Evolutionary conservation across 2,888 invertebrate genomes (phyloP).

Genomic region (Brachyptera risi): DNA sequence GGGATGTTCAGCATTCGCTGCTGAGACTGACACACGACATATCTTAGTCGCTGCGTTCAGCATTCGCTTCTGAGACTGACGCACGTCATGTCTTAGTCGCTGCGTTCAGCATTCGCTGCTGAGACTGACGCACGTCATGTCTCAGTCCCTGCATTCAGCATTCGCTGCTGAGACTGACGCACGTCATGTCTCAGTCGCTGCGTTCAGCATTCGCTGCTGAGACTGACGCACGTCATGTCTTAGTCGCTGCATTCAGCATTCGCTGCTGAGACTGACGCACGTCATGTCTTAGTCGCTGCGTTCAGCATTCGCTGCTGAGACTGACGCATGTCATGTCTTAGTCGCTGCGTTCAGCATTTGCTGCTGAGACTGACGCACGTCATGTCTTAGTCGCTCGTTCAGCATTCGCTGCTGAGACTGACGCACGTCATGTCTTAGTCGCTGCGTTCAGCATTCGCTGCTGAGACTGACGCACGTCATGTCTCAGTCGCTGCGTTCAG

Average conservation of each 20-base stretch:
- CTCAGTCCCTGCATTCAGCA: constrained; percentile 41
- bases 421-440: constrained; percentile 54
- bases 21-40: constrained; percentile 40
- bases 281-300: constrained; percentile 62
- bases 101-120: constrained; percentile 51
- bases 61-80: constrained; percentile 21
- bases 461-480: constrained; percentile 40
- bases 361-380: constrained; percentile 22
- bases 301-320: constrained; percentile 44
- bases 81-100: constrained; percentile 56
- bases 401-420: constrained; percentile 21
- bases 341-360: constrained; percentile 57
- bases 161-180: constrained; percentile 22
- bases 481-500: constrained; percentile 64
- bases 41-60: constrained; percentile 64
- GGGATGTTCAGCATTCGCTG: constrained; percentile 20
- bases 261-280: constrained; percentile 20
- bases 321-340: constrained; percentile 50
- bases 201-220: constrained; percentile 49
- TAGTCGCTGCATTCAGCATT: constrained; percentile 42
- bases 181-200: constrained; percentile 58
- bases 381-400: constrained; percentile 55
- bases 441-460: constrained; percentile 53
- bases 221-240: constrained; percentile 47
- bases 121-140: constrained; percentile 44